These are phyloP conservation scores for Chaenocephalus aceratus DNA, from an alignment of 2,113 vertebrate species.

Conservation along the genomic window DNA sequence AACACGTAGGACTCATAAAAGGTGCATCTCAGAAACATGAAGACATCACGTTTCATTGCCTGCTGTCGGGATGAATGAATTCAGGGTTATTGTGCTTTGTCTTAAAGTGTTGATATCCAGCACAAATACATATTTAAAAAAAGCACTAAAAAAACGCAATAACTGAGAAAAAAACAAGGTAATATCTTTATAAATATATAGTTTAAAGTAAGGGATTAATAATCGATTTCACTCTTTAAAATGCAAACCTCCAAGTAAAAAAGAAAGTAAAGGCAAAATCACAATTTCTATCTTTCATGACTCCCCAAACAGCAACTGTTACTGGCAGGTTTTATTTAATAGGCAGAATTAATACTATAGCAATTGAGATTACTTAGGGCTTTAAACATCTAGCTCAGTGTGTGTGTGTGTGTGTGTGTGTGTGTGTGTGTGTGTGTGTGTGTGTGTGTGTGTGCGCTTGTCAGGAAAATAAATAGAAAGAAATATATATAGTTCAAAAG, in stretches of 20 bases:
- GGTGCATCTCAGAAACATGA: not conserved
- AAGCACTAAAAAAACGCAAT: not conserved
- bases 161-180: not conserved
- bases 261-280: not conserved
- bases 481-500: not conserved
- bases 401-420: not conserved
- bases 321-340: not conserved
- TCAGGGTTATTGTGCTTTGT: not conserved
- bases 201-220: not conserved
- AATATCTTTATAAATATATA: not conserved
- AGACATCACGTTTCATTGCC: not conserved
- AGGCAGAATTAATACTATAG: not conserved
- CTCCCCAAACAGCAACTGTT: no score
- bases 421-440: not conserved
- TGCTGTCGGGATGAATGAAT: not conserved
- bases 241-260: not conserved
- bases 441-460: not conserved
- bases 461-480: not conserved
- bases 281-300: not conserved
- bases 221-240: not conserved
- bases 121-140: not conserved
- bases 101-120: not conserved
- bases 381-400: not conserved
- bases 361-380: not conserved
- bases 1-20: not conserved